Evolutionary conservation across 2,888 invertebrate species (phyloP).

Genomic region (Drosophila sordidapex): DNA sequence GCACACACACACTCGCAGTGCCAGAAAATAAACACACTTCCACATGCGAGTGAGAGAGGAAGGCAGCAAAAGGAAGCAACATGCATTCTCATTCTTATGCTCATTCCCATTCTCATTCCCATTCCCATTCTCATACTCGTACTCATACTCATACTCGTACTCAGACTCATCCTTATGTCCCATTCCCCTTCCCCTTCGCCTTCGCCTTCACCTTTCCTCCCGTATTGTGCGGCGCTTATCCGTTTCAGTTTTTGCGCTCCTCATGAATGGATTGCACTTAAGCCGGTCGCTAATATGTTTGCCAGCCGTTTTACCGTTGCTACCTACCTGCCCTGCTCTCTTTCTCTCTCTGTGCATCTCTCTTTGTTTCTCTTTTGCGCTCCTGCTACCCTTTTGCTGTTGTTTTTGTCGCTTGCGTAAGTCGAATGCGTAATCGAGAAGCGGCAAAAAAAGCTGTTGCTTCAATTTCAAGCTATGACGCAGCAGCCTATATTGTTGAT

Average conservation of each 20-base stretch:
- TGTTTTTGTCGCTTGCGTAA: conserved; percentile 15
- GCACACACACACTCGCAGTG: conserved; percentile 39
- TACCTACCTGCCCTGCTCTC: conserved; percentile 36
- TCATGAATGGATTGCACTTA: conserved; percentile 67
- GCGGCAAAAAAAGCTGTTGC: conserved; percentile 50
- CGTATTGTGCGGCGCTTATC: conserved; percentile 47
- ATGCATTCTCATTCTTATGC: conserved; percentile 44
- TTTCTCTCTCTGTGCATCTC: background rate
- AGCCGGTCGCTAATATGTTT: conserved; percentile 66
- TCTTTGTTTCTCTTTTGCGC: background rate
- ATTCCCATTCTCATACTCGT: conserved; percentile 20
- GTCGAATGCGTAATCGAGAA: conserved; percentile 61
- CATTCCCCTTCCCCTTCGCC: background rate
- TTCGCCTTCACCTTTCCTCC: background rate
- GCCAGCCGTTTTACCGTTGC: conserved; percentile 51
- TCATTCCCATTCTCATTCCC: conserved; percentile 38
- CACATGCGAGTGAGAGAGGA: conserved; percentile 5
- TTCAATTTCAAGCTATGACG: conserved; percentile 44
- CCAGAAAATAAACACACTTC: background rate
- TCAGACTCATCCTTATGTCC: conserved; percentile 8
- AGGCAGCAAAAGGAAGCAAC: conserved; percentile 28
- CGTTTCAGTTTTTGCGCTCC: conserved; percentile 47
- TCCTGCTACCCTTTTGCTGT: conserved; percentile 13
- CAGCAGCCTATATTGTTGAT: conserved; percentile 34
- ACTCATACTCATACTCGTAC: conserved; percentile 3